Evolutionary conservation across 2,888 invertebrate species (phyloP).

Genomic region (Entomobrya multifasciata): DNA sequence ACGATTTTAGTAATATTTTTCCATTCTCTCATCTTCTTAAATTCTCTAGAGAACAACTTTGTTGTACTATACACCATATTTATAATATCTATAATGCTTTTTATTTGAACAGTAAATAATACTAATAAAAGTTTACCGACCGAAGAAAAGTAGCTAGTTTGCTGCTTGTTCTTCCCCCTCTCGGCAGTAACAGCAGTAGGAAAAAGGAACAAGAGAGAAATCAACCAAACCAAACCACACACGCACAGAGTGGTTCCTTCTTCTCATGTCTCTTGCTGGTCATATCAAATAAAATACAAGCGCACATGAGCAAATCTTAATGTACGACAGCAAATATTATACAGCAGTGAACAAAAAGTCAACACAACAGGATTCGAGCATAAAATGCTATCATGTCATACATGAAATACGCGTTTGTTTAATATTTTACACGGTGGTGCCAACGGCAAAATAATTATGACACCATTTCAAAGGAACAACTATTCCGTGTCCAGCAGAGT

Average conservation of each 20-base stretch:
- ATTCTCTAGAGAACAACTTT: conserved; percentile 4
- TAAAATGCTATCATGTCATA: conserved; percentile 52
- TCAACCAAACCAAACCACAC: background rate
- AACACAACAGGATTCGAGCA: conserved; percentile 29
- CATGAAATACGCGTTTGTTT: conserved; percentile 43
- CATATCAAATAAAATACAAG: conserved; percentile 24
- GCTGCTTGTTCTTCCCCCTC: conserved; percentile 6
- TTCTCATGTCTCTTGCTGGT: conserved; percentile 43
- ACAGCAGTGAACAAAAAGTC: conserved; percentile 17
- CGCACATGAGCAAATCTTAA: background rate
- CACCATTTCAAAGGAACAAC: conserved; percentile 55
- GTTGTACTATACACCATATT: background rate
- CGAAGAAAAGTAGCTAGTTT: conserved; percentile 53
- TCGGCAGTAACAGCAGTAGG: background rate
- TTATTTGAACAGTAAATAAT: conserved; percentile 64
- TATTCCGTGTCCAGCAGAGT: conserved; percentile 43
- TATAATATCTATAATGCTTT: conserved; percentile 17
- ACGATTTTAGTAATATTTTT: background rate
- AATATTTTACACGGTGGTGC: conserved; percentile 44
- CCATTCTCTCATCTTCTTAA: background rate
- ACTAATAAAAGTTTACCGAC: conserved; percentile 67
- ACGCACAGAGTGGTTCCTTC: conserved; percentile 17
- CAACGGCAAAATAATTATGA: conserved; percentile 68
- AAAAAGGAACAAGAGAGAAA: conserved; percentile 34
- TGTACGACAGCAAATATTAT: conserved; percentile 7